Evolutionary conservation across 1,140 invertebrate genomes (phyloP), one percentile per base, ranked within the genome.

Genomic region (Drosophila ambigua): DNA sequence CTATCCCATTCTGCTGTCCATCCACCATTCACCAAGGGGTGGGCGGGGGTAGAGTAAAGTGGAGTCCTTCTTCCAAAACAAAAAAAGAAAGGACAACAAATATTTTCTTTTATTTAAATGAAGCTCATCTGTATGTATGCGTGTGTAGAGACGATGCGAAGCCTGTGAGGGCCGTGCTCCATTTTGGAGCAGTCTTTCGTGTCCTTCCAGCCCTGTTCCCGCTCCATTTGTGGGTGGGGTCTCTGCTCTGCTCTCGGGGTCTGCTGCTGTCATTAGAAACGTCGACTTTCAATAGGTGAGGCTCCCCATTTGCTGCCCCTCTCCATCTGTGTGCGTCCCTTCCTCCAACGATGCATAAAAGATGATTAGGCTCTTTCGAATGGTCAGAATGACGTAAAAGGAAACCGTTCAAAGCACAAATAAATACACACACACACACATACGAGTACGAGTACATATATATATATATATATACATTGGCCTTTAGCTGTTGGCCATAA

Each of bases 51-150:
- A 8, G 35, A 13, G 11, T 63, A 39, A 20, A 31, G 24, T 44
- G 63, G 31, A 35, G 31, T 35, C 26, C 31, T 35, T 71, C 83
- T 78, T 87, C 69, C 78, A 77, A 87, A 54, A 31, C 20, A 20
- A 2, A 20, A 20, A 68, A 65, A n/a, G n/a, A 41, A 51, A 79
- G 79, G 75, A 81, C 72, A 71, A 79, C 65, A 80, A 78, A 79
- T 87, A 79, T 88, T 77, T 89, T 83, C 76, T 79, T 88, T 88
- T 88, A 88, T 88, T 88, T 88, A 88, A 88, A 88, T 88, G 83
- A 88, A 68, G 74, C 80, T 72, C 51, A 52, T 77, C 72, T 73
- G 55, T 73, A 58, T 65, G 46, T 62, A 53, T 71, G 31, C 66
- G 52, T 77, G 41, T 80, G 62, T 80, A 58, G 52, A 13, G 11